Percentiles rank a stretch among this genome's conserved stretches.
Evolutionary conservation across 2,797 vertebrate species (phyloP).

Genomic region (Enteromius trimaculatus): DNA sequence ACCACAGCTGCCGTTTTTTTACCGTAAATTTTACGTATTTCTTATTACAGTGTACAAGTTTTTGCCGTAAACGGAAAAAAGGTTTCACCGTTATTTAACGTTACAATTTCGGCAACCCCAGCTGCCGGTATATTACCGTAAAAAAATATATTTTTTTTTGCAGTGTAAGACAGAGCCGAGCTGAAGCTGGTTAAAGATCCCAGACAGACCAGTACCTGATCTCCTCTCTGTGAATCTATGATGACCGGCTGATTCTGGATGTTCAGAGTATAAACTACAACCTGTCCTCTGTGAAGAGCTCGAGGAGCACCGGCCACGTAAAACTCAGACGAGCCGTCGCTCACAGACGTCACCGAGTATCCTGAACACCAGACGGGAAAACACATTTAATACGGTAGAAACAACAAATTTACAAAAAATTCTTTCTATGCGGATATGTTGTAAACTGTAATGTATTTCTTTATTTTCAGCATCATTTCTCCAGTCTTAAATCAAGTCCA

Average conservation of each 20-base stretch:
- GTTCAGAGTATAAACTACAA: conserved; percentile 79
- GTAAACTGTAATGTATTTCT: background rate
- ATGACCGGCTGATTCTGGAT: conserved; percentile 71
- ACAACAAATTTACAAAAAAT: no score
- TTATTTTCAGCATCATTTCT: background rate
- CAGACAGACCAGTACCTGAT: conserved; percentile 75
- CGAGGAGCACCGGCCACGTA: conserved; percentile 87
- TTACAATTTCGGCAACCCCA: no score
- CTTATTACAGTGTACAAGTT: no score
- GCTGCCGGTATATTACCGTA: no score
- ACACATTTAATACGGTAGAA: background rate
- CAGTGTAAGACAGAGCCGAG: background rate
- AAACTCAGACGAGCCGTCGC: conserved; percentile 67
- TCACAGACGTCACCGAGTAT: conserved; percentile 82
- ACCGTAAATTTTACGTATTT: no score
- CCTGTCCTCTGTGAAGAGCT: conserved; percentile 84
- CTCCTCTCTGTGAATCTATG: conserved; percentile 80
- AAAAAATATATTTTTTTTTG: no score
- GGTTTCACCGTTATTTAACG: no score
- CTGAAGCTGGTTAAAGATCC: background rate
- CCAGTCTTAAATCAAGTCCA: no score
- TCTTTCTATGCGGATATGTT: background rate
- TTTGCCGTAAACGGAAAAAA: no score
- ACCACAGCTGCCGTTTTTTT: no score
- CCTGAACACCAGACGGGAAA: conserved; percentile 66